Conservation (phyloP, 2,113 vertebrate species). For the Thymallus thymallus region DNA sequence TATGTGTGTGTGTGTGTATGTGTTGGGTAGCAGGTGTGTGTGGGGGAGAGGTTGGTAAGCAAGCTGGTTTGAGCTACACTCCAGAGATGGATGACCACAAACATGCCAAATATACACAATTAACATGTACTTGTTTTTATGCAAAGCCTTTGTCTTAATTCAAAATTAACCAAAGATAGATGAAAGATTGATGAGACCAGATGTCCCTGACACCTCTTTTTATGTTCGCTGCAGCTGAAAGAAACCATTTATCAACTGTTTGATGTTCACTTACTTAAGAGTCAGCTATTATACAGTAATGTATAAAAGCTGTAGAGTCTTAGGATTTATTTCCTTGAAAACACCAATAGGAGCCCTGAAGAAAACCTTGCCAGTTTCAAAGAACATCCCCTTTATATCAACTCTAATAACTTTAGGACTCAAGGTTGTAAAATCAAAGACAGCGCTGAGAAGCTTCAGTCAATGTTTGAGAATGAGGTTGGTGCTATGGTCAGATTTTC, state of each 20-base stretch:
- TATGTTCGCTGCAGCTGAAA: conserved; percentile 48
- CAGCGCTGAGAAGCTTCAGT: not conserved
- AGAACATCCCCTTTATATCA: conserved; percentile 33
- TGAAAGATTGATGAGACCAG: conserved; percentile 59
- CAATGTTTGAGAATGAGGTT: not conserved
- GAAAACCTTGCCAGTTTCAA: conserved; percentile 50
- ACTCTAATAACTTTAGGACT: conserved; percentile 31
- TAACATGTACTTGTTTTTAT: conserved; percentile 43
- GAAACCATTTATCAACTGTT: conserved; percentile 46
- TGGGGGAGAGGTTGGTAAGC: conserved; percentile 18
- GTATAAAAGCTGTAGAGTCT: conserved; percentile 59
- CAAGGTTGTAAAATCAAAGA: conserved; percentile 39
- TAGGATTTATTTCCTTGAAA: conserved; percentile 39
- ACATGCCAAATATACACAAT: conserved; percentile 37
- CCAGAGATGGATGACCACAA: conserved; percentile 21
- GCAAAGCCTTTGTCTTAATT: conserved; percentile 36
- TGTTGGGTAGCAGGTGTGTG: conserved; percentile 6
- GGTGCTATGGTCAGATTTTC: too few species aligned
- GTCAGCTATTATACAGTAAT: conserved; percentile 54
- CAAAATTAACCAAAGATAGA: conserved; percentile 36
- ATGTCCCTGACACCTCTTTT: conserved; percentile 58
- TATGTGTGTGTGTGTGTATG: conserved; percentile 1
- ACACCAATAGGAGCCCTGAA: conserved; percentile 45
- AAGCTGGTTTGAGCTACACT: conserved; percentile 14
- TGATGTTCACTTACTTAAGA: conserved; percentile 63